Base-by-base conservation (phyloP, 2,797 vertebrate species). In the Rhincodon typus region DNA sequence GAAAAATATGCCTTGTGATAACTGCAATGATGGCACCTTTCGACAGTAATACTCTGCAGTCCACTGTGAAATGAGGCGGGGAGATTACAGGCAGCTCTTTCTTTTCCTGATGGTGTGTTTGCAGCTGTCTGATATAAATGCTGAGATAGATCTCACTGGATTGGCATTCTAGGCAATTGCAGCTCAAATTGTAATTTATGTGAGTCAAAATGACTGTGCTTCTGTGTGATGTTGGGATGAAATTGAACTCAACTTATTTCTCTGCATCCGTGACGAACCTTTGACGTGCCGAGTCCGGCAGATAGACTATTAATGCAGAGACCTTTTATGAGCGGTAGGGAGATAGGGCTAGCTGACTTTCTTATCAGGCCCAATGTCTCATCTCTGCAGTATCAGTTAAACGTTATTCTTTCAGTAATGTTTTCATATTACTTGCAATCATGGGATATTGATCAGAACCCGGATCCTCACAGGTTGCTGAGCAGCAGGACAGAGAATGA, bases 201-300 rank as follows among this genome's bases (percentile, higher is more conserved):
- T 46, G 94, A 13, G 62, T 72, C 72, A 69, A 94, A 94, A 72
- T 94, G 93, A 74, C 69, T 94, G 25, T 13, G n/a, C 93, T 42
- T 94, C 66, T 94, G 67, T 46, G n/a, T 94, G 69, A 94, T 94
- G 94, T 94, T 30, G 94, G 69, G 94, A 94, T 27, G 94, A 94
- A 94, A 94, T 94, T 94, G 94, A 94, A 94, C 94, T 94, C 94
- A 70, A 72, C 94, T 72, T 94, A 94, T 94, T 93, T 72, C 94
- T 74, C 94, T 94, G 67, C 94, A 72, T 94, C 94, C 72, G 42
- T 94, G 94, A 94, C 74, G 94, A 94, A 94, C 69, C 70, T 74
- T 94, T 94, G 94, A 94, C 27, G 69, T 70, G 94, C 30, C 1
- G 42, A 94, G 94, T 46, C 46, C 53, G 69, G 27, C 67, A 74